Evolutionary conservation across 2,113 vertebrate species (phyloP).

Genomic region (Orycteropus afer): DNA sequence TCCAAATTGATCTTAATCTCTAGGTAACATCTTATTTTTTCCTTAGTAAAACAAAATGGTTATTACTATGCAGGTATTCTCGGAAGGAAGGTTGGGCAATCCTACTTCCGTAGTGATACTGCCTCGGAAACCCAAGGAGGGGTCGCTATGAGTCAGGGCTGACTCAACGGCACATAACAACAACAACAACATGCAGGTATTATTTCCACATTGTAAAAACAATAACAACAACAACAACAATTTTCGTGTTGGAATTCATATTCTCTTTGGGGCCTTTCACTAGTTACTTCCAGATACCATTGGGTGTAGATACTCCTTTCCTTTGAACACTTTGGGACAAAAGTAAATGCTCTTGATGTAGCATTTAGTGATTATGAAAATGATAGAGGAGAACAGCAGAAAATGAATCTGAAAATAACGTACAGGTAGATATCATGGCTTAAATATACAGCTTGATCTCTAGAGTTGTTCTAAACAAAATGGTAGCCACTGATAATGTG

Average conservation of each 20-base stretch:
- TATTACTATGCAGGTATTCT: too few species aligned
- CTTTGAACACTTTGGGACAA: background rate
- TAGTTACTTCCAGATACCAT: background rate
- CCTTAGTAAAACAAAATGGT: background rate
- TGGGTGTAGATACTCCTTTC: background rate
- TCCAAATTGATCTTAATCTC: background rate
- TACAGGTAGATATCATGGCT: background rate
- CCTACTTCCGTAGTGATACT: too few species aligned
- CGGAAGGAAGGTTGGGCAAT: too few species aligned
- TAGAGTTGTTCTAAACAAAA: background rate
- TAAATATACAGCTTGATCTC: background rate
- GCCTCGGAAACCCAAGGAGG: too few species aligned
- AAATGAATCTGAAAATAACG: background rate
- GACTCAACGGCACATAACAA: too few species aligned
- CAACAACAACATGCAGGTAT: too few species aligned
- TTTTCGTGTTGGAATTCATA: background rate
- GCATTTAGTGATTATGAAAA: background rate
- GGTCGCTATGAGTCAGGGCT: too few species aligned
- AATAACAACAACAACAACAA: background rate
- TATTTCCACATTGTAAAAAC: background rate
- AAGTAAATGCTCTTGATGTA: background rate
- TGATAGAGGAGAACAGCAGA: background rate
- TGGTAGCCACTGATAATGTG: background rate
- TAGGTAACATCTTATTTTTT: background rate
- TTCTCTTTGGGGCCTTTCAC: background rate